These are phyloP conservation scores for Panopea generosa DNA, from an alignment of 2,888 invertebrate genomes.

Conservation along the genomic window DNA sequence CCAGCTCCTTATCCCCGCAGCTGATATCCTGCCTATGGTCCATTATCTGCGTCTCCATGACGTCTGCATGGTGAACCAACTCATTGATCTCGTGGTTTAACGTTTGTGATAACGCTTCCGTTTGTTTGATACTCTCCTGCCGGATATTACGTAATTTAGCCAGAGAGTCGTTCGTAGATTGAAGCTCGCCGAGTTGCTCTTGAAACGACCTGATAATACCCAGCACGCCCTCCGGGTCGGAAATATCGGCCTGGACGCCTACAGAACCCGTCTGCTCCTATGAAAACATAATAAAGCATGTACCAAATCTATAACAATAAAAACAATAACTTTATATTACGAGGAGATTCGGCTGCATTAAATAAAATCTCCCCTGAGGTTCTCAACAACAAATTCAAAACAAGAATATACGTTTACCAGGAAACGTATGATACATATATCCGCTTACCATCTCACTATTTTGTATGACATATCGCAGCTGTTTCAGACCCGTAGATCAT, in stretches of 20 bases:
- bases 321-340: too few species aligned
- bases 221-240: conserved; percentile 57
- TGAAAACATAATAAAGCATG: too few species aligned
- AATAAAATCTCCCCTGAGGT: too few species aligned
- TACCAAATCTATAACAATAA: too few species aligned
- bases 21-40: conserved; percentile 4
- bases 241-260: conserved; percentile 39
- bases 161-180: conserved; percentile 8
- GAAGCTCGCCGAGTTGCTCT: conserved; percentile 29
- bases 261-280: conserved; percentile 26
- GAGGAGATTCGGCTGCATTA: too few species aligned
- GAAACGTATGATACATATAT: too few species aligned
- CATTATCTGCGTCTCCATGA: conserved; percentile 13
- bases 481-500: too few species aligned
- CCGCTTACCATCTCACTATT: too few species aligned
- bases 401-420: too few species aligned
- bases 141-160: conserved; percentile 2
- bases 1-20: conserved; percentile 19
- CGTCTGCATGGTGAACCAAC: conserved; percentile 25
- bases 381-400: too few species aligned
- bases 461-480: too few species aligned
- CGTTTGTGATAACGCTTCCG: neutral
- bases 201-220: conserved; percentile 39
- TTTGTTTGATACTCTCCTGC: neutral
- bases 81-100: conserved; percentile 27